Base-by-base conservation (phyloP, 2,888 invertebrate genomes). In the Trichogramma dendrolimi region DNA sequence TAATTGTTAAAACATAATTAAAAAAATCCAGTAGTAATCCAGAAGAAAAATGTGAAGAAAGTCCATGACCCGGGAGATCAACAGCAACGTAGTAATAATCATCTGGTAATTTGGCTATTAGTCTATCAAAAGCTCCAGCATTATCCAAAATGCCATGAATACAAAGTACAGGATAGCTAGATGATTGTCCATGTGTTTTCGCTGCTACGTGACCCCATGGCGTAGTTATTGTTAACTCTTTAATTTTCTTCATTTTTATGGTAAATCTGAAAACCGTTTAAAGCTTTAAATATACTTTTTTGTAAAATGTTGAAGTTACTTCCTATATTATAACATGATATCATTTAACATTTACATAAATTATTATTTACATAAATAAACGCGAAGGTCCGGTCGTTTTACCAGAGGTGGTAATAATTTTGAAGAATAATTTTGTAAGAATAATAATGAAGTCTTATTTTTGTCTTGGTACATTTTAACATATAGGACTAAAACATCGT, bases 131-230 rank as follows among this genome's bases (percentile, higher is more conserved):
- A 4, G 81, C 69, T 41, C 80, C 80, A 48, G 79, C 76, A 69
- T 83, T 83, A 67, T 83, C 82, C 65, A 73, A 49, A 4, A 65
- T 60, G 40, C 81, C 82, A 67, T 83, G 82, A 42, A 73, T 72
- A 7, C 73, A 40, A 5, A 77, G 59, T 6, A 76, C 69, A 47
- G 50, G 59, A 59, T 46, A 61, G 71, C 69, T 44, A 27, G 73
- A 64, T 6, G 73, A 69, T 6, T 70, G 66, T 7, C 80, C 80
- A 67, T 74, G 74, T 4, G 74, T 58, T 79, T 79, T 80, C 80
- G 83, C 79, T 65, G 84, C 81, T 46, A 86, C 70, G 65, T 82
- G 79, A 49, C 86, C 86, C 86, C 86, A 86, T 4, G 85, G 85
- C 1, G 83, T 82, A 1, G 78, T 68, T 4, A 85, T 71, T 60